Percentiles rank a stretch among this genome's conserved stretches.
Evolutionary conservation across 2,113 vertebrate species (phyloP).

Genomic region (Chlorodrepanis virens): DNA sequence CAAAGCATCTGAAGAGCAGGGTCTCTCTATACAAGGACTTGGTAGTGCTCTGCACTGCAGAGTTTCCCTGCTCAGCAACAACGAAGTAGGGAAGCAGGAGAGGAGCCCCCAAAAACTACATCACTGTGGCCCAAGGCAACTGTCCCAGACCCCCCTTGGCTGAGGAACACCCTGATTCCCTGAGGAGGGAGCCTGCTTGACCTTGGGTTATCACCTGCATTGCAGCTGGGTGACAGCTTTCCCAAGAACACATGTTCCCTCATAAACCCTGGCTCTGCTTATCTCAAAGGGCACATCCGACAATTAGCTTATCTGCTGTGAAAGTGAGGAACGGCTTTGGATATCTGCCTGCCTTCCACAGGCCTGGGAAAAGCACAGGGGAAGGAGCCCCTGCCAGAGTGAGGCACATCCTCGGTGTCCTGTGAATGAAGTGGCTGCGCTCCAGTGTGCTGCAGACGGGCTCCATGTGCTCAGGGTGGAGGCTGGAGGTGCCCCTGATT

Average conservation of each 20-base stretch:
- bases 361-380: background rate
- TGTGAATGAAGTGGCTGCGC: background rate
- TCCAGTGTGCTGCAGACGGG: accelerated
- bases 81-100: background rate
- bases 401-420: background rate
- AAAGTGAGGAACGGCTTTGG: conserved; percentile 54
- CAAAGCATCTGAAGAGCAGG: background rate
- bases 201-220: background rate
- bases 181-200: background rate
- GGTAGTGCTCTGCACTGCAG: background rate
- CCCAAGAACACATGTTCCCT: conserved; percentile 62
- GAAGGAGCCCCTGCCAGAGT: background rate
- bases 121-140: background rate
- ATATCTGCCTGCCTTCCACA: conserved; percentile 60
- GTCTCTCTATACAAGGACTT: background rate
- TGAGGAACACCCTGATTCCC: background rate
- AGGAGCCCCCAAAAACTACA: background rate
- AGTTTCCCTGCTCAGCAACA: background rate
- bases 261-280: conserved; percentile 58
- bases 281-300: conserved; percentile 69
- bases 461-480: background rate
- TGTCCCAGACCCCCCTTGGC: accelerated
- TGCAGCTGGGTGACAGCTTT: background rate
- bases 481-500: background rate
- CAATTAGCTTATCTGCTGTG: conserved; percentile 72